Evolutionary conservation across 23 tunicate genomes (phyloP).

Genomic region (Styela clava): DNA sequence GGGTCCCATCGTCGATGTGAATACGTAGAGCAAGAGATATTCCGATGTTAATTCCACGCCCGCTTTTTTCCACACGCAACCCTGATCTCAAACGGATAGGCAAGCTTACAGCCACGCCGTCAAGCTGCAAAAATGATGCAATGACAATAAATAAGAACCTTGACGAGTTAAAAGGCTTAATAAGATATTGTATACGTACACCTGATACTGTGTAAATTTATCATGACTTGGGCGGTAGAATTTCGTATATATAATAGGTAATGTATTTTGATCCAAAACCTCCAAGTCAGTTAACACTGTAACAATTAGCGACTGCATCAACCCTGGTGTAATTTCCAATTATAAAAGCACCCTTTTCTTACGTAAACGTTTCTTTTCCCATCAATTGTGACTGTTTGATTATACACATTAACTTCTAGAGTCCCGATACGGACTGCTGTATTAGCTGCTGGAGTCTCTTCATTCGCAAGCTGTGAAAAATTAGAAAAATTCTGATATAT

Average conservation of each 20-base stretch:
- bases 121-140: not conserved
- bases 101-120: constrained; percentile 1
- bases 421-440: not conserved
- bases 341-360: too few relatives aligned
- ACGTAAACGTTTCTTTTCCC: not conserved
- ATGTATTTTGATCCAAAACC: too few relatives aligned
- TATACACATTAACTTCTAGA: not conserved
- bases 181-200: too few relatives aligned
- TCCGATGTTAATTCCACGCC: constrained; percentile 8
- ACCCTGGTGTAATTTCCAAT: too few relatives aligned
- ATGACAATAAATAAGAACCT: not conserved
- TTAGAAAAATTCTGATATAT: not conserved
- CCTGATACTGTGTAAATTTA: too few relatives aligned
- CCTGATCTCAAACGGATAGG: constrained; percentile 13
- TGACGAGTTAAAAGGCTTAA: too few relatives aligned
- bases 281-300: too few relatives aligned
- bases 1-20: constrained; percentile 10
- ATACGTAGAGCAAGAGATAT: constrained; percentile 6
- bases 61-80: constrained; percentile 16
- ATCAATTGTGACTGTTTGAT: not conserved
- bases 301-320: too few relatives aligned
- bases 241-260: too few relatives aligned
- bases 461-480: not conserved
- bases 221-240: too few relatives aligned
- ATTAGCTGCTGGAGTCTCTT: not conserved